Percentiles rank a stretch among this genome's conserved stretches.
Evolutionary conservation across 2,113 vertebrate genomes (phyloP).

Genomic region (Sebastes schlegelii): DNA sequence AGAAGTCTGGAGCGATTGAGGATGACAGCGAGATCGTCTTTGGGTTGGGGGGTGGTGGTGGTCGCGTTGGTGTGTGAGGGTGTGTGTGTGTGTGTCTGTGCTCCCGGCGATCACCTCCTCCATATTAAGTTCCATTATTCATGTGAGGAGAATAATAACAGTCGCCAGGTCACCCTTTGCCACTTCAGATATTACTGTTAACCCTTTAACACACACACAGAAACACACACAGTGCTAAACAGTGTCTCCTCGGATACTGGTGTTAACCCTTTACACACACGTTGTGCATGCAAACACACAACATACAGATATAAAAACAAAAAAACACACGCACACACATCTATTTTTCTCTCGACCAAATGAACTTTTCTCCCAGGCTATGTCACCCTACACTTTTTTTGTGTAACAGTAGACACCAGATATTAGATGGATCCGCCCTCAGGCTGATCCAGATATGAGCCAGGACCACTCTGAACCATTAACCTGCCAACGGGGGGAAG

Average conservation of each 20-base stretch:
- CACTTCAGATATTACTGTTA: constrained; percentile 77
- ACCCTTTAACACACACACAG: constrained; percentile 57
- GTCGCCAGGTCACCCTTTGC: constrained; percentile 68
- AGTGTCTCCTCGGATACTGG: background rate
- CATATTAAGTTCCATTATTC: constrained; percentile 84
- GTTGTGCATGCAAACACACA: background rate
- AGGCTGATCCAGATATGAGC: constrained; percentile 61
- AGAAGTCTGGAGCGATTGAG: constrained; percentile 55
- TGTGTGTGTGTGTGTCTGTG: constrained; percentile 20
- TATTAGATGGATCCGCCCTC: constrained; percentile 53
- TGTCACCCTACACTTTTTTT: constrained; percentile 16
- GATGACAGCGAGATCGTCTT: constrained; percentile 49
- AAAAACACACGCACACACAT: background rate
- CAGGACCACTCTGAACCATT: constrained; percentile 39
- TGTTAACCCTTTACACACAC: background rate
- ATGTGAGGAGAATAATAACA: constrained; percentile 79
- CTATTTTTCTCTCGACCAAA: background rate
- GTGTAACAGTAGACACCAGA: constrained; percentile 42
- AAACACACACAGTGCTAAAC: background rate
- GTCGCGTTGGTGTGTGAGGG: constrained; percentile 23
- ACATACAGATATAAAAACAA: too few relatives aligned
- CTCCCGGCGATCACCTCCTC: constrained; percentile 70
- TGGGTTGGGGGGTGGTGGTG: background rate
- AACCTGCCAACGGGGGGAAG: constrained; percentile 42
- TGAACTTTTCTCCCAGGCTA: constrained; percentile 2